A percentile compares a stretch with the other conserved stretches of the same genome.
phyloP scores from a whole-genome alignment of 2,888 invertebrate species.

The Spatulosminthurus flaviceps region DNA sequence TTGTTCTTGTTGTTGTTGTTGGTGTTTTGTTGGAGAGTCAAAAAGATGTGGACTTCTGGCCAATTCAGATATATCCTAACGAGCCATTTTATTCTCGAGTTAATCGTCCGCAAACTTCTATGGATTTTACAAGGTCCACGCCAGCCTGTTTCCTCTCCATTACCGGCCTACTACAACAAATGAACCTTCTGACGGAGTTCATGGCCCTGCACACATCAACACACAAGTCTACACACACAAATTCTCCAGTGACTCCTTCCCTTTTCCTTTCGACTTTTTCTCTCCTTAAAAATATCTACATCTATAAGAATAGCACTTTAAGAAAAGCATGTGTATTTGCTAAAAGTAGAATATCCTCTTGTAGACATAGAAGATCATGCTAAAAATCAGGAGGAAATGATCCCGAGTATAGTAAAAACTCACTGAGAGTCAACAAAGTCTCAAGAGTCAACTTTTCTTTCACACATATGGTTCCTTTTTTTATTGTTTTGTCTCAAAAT shows the following conservation, averaged over 20 bases:
- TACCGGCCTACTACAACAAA: not conserved
- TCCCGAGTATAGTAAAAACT: too few species aligned
- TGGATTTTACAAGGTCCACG: conserved; percentile 60
- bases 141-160: conserved; percentile 50
- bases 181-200: not conserved
- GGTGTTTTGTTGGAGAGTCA: not conserved
- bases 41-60: conserved; percentile 51
- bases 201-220: too few species aligned
- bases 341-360: not conserved
- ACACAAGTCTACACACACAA: not conserved
- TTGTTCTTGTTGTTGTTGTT: not conserved
- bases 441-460: too few species aligned
- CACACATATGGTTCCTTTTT: too few species aligned
- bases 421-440: not conserved
- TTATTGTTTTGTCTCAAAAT: too few species aligned
- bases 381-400: not conserved
- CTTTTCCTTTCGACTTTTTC: too few species aligned
- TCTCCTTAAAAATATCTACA: too few species aligned
- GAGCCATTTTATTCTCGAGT: conserved; percentile 52
- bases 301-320: too few species aligned
- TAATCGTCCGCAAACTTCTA: conserved; percentile 46
- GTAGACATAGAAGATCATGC: not conserved
- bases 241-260: not conserved
- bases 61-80: conserved; percentile 48
- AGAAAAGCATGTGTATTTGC: too few species aligned